These are phyloP conservation scores for Agonopterix heracliana DNA, from an alignment of 2,888 invertebrate genomes.

Conservation along the genomic window DNA sequence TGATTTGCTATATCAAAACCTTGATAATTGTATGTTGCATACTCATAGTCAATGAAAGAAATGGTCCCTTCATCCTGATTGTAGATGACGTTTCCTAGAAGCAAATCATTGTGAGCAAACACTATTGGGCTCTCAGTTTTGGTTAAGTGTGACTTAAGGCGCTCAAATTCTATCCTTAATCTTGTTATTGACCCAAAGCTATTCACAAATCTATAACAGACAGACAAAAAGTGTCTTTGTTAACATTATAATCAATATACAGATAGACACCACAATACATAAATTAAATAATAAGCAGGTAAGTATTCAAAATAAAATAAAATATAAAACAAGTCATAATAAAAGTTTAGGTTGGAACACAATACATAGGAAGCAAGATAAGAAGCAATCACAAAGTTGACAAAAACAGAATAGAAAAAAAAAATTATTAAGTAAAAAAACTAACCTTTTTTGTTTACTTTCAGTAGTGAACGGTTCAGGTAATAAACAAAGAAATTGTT, in stretches of 20 bases:
- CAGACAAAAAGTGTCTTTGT: conserved; percentile 5
- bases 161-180: conserved; percentile 82
- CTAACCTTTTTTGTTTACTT: conserved; percentile 82
- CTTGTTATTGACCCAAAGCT: conserved; percentile 80
- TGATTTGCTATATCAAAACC: conserved; percentile 98
- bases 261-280: background rate
- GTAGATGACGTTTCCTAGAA: conserved; percentile 95
- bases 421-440: conserved; percentile 2
- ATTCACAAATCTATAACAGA: conserved; percentile 79
- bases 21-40: conserved; percentile 94
- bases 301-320: background rate
- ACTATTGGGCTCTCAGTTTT: conserved; percentile 85
- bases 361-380: background rate
- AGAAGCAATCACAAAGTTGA: background rate
- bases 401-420: background rate
- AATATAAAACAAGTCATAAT: background rate
- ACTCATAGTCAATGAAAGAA: conserved; percentile 98
- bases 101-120: conserved; percentile 97
- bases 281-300: background rate
- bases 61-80: conserved; percentile 81
- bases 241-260: conserved; percentile 1
- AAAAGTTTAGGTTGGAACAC: background rate
- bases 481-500: conserved; percentile 83
- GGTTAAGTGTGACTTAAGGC: conserved; percentile 78
- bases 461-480: conserved; percentile 82